These are phyloP conservation scores for Aurelia sp. DNA, from an alignment of 30 jellyfish, hydroid and myxozoan species.

Conservation along the genomic window DNA sequence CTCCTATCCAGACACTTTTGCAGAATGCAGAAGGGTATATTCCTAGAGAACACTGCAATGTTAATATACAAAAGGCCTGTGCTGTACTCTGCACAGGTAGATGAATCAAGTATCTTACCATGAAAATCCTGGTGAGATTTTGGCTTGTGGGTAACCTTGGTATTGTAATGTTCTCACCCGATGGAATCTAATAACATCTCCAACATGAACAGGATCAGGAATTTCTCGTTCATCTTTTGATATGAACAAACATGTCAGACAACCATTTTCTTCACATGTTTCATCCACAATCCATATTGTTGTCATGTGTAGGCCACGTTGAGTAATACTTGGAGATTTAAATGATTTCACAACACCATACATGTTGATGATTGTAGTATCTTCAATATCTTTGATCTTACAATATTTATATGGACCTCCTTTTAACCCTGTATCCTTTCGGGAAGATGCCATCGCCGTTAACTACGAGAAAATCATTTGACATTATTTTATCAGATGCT, in stretches of 20 bases:
- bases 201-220: background rate
- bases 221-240: background rate
- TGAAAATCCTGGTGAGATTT: background rate
- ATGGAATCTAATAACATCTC: background rate
- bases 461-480: too few species aligned
- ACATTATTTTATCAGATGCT: too few species aligned
- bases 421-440: background rate
- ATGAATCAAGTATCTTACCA: background rate
- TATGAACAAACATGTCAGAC: background rate
- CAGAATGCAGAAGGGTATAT: too few species aligned
- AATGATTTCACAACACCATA: constrained; percentile 4
- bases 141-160: constrained; percentile 1
- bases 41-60: too few species aligned
- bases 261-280: background rate
- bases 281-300: background rate
- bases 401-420: background rate
- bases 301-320: background rate
- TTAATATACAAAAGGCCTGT: too few species aligned
- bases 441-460: too few species aligned
- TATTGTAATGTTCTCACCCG: background rate
- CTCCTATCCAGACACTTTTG: too few species aligned
- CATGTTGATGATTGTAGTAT: background rate
- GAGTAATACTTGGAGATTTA: background rate
- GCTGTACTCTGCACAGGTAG: too few species aligned
- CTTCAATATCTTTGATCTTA: background rate